phyloP scores from a whole-genome alignment of 1,140 invertebrate species.

The Saccostrea glomerata region DNA sequence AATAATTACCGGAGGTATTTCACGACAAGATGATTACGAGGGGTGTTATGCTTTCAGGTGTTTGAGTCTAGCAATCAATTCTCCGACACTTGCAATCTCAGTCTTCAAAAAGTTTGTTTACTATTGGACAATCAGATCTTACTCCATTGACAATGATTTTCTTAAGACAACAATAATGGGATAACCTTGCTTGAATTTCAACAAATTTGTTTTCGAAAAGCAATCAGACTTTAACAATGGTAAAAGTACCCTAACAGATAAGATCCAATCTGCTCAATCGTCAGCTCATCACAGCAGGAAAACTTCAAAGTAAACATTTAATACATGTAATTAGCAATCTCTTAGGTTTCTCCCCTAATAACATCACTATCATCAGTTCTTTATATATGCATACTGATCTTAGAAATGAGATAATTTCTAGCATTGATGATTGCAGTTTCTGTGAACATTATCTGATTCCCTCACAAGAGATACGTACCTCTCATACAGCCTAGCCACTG shows the following conservation, averaged over 20 bases:
- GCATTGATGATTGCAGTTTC: not conserved
- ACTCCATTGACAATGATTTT: not conserved
- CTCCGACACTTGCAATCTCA: constrained; percentile 8
- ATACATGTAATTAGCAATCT: constrained; percentile 25
- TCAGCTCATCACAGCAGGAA: not conserved
- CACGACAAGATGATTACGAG: constrained; percentile 19
- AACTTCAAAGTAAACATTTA: constrained; percentile 16
- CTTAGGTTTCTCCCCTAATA: not conserved
- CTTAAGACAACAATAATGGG: not conserved
- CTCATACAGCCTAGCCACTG: too few species aligned
- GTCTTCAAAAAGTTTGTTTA: constrained; percentile 16
- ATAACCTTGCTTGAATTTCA: constrained; percentile 17
- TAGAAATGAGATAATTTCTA: not conserved
- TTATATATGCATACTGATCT: not conserved
- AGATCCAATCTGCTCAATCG: constrained; percentile 11
- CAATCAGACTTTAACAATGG: constrained; percentile 11
- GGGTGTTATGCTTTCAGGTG: constrained; percentile 4
- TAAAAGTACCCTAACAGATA: constrained; percentile 1
- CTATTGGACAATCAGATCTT: constrained; percentile 18
- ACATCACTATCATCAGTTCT: not conserved
- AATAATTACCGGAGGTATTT: constrained; percentile 20
- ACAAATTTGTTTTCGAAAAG: constrained; percentile 3
- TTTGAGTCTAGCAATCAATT: constrained; percentile 9
- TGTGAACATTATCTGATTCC: not conserved
- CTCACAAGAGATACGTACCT: not conserved